Conservation (phyloP, 30 jellyfish, hydroid and myxozoan genomes). For the Haliclystus octoradiatus region DNA sequence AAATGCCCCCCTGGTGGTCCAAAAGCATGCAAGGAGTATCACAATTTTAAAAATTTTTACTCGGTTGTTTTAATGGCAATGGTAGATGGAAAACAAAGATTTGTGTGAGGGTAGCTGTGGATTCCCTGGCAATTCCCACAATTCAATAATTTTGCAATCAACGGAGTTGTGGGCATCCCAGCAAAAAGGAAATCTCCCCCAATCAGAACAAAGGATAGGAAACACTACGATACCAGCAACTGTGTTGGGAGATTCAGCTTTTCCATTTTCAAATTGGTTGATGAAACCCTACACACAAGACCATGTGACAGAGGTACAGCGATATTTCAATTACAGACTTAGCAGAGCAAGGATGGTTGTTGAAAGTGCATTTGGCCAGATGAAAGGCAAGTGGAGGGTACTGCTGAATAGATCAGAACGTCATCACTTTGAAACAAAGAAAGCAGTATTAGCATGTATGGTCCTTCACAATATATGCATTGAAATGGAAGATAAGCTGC, state of each 20-base stretch:
- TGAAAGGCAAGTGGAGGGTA: constrained; percentile 45
- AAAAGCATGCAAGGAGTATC: constrained; percentile 34
- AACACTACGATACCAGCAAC: constrained; percentile 25
- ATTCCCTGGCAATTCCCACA: constrained; percentile 55
- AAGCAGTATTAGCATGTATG: constrained; percentile 38
- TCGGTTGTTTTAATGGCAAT: constrained; percentile 48
- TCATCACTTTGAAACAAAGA: constrained; percentile 21
- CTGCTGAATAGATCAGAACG: constrained; percentile 38
- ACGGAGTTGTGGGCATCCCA: constrained; percentile 39
- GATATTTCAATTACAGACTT: constrained; percentile 57
- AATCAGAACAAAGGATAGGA: too few species aligned
- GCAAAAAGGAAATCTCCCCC: constrained; percentile 24
- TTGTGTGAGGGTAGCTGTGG: constrained; percentile 65
- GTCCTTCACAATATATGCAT: too few species aligned
- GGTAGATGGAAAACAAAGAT: constrained; percentile 49
- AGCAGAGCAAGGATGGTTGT: constrained; percentile 62
- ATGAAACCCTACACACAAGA: constrained; percentile 63
- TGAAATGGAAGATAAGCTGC: constrained; percentile 28
- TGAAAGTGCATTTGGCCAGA: too few species aligned
- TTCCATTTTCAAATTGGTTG: constrained; percentile 28
- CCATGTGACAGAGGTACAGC: constrained; percentile 27
- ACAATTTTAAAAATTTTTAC: constrained; percentile 34
- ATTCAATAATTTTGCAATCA: constrained; percentile 39
- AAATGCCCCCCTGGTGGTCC: constrained; percentile 64
- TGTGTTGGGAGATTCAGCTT: constrained; percentile 54